Percentiles rank a stretch among this genome's conserved stretches.
These are phyloP conservation scores for Hesperia comma DNA, from an alignment of 2,888 invertebrate genomes.

Conservation along the genomic window DNA sequence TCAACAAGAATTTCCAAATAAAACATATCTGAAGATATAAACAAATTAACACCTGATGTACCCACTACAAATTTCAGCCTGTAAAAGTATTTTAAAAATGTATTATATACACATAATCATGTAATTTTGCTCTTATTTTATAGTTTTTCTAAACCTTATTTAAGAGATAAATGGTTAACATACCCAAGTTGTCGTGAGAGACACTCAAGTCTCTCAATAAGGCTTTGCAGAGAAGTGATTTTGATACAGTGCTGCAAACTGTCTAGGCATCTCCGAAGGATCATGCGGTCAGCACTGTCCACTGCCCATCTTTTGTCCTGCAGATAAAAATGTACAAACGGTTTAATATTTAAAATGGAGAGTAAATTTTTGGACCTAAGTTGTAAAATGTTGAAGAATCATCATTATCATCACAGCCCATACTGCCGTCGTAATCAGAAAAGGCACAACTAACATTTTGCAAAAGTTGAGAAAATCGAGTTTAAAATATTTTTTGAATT, in stretches of 20 bases:
- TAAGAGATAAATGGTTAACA: constrained; percentile 45
- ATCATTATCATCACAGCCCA: too few species aligned
- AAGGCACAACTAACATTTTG: too few species aligned
- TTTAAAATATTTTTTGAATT: too few species aligned
- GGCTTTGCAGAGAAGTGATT: constrained; percentile 94
- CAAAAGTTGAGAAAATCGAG: too few species aligned
- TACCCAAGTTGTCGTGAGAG: constrained; percentile 94
- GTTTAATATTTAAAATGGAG: neutral
- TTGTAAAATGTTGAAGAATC: too few species aligned
- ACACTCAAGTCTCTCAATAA: constrained; percentile 96
- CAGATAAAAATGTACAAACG: constrained; percentile 42
- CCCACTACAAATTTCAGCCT: constrained; percentile 95
- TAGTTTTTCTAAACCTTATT: too few species aligned
- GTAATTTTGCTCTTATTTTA: too few species aligned
- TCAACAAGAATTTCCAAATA: constrained; percentile 96
- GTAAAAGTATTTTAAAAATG: constrained; percentile 38
- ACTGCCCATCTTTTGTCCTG: constrained; percentile 95
- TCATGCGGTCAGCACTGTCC: constrained; percentile 92
- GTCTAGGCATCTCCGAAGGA: constrained; percentile 95
- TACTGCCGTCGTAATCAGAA: too few species aligned
- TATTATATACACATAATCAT: neutral
- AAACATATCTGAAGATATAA: constrained; percentile 98
- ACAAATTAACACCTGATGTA: constrained; percentile 90
- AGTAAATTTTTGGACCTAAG: too few species aligned
- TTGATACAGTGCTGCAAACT: constrained; percentile 96